Evolutionary conservation across 2,113 vertebrate genomes (phyloP).

Genomic region (Platycercus adscitus): DNA sequence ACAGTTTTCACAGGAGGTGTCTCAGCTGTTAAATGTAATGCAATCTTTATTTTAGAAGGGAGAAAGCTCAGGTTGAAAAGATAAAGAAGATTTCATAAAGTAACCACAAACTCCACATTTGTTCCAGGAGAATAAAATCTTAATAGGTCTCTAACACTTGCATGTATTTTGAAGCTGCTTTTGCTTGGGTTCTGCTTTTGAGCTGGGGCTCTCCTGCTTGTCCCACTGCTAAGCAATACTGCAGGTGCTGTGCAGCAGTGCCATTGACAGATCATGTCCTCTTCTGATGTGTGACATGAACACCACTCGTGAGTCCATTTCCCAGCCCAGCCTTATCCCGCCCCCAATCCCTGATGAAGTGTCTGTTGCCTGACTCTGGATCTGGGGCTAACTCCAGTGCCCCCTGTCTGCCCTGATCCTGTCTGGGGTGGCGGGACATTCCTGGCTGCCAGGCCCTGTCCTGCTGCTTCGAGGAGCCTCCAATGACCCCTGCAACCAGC

Average conservation of each 20-base stretch:
- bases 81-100: neutral
- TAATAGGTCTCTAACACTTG: neutral
- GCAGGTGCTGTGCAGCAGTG: neutral
- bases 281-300: neutral
- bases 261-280: neutral
- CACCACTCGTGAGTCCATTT: accelerated
- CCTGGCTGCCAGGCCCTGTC: neutral
- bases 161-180: neutral
- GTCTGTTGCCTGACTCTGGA: accelerated
- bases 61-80: neutral
- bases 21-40: neutral
- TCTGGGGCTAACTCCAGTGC: accelerated
- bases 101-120: accelerated
- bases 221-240: neutral
- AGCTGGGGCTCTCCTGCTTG: neutral
- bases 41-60: neutral
- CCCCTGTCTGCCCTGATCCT: neutral
- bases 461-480: neutral
- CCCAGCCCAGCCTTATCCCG: neutral
- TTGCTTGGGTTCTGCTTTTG: neutral
- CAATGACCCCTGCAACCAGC: accelerated
- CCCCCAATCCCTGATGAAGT: neutral
- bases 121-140: neutral
- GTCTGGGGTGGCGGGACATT: accelerated
- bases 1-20: neutral